Base-by-base conservation (phyloP, 2,113 vertebrate species). In the Tricholaema leucomelas region DNA sequence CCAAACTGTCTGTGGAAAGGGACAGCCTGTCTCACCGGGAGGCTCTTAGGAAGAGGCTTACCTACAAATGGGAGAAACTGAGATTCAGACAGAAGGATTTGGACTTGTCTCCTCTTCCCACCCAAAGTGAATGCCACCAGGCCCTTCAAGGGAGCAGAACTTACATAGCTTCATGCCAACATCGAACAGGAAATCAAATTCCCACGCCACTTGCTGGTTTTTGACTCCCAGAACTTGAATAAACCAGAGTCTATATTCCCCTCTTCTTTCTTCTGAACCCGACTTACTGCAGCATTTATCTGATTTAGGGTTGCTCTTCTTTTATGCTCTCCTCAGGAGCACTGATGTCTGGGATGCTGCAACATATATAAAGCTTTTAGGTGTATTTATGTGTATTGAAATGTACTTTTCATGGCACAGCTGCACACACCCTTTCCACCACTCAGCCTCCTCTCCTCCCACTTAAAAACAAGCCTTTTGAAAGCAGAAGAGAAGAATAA, bases 401-500 rank as follows among this genome's bases (percentile, higher is more conserved):
- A 93, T 90, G 85, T 81, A 24, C 73, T 94, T 95, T 92, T 73
- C 77, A 83, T 25, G 73, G 77, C 35, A 78, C 70, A 65, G 82
- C 91, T 88, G 85, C 86, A 95, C 90, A 94, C 88, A 0, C 86
- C 90, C 94, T 97, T 67, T 86, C 84, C 80, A 91, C 90, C 69
- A 10, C 67, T 71, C 91, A 93, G 55, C 86, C 87, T 94, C 75
- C 48, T 92, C 81, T 88, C 92, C 93, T 95, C 87, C 91, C 86
- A 93, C 93, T 95, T 95, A 75, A 85, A 90, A 94, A 94, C 90
- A 95, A 95, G 30, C 38, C 81, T 91, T 93, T 92, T 96, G 83
- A 96, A 96, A 95, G 84, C 81, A 87, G 74, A 92, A 81, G 81
- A 91, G 86, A 94, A 94, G 92, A 95, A 95, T 92, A 95, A 96